Conservation (phyloP, 1,140 invertebrate genomes). For the Drosophila pseudoananassae region DNA sequence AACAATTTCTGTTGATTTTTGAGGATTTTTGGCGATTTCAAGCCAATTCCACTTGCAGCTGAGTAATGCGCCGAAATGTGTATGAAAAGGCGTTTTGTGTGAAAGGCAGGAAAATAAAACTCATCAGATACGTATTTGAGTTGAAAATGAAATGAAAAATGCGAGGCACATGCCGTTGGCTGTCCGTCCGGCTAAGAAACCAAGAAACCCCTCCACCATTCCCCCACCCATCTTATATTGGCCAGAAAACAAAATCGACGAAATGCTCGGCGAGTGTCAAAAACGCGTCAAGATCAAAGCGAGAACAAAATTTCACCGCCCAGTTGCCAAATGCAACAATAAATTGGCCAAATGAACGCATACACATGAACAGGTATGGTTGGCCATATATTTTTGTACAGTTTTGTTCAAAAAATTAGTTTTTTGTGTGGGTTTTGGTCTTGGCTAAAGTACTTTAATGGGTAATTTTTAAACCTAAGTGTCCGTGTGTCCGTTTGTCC, state of each 20-base stretch:
- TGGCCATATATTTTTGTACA: background rate
- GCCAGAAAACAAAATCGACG: slow-evolving; percentile 25
- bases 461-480: background rate
- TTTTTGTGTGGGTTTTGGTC: background rate
- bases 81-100: slow-evolving; percentile 1
- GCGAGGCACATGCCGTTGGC: slow-evolving; percentile 57
- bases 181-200: slow-evolving; percentile 18
- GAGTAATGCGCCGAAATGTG: slow-evolving; percentile 70
- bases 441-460: background rate
- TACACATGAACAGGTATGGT: background rate
- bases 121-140: slow-evolving; percentile 11
- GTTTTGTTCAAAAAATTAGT: slow-evolving; percentile 2
- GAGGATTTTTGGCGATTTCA: slow-evolving; percentile 56
- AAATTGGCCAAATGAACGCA: slow-evolving; percentile 64
- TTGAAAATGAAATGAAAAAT: slow-evolving; percentile 62
- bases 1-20: slow-evolving; percentile 15
- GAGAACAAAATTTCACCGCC: slow-evolving; percentile 68
- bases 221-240: background rate
- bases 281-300: slow-evolving; percentile 81
- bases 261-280: slow-evolving; percentile 68
- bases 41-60: slow-evolving; percentile 49
- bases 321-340: slow-evolving; percentile 78
- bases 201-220: too few species aligned
- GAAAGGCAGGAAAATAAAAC: slow-evolving; percentile 19
- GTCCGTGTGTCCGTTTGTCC: background rate